Evolutionary conservation across 1,140 invertebrate genomes (phyloP).

Genomic region (Drosophila mojavensis): DNA sequence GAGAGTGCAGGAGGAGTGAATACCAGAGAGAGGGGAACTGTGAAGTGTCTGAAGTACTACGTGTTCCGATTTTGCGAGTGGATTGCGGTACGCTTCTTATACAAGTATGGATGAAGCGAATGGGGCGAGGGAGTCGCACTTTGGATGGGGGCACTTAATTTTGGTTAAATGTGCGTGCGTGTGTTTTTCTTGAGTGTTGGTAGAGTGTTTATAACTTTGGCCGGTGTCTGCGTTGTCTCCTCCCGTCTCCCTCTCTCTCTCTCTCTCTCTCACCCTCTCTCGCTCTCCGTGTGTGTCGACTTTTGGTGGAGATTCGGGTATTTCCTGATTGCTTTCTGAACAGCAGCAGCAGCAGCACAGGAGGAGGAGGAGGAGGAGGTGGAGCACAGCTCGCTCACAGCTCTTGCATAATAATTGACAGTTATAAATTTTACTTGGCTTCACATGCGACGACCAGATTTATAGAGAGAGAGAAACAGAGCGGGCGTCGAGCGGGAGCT

Average conservation of each 20-base stretch:
- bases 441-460: constrained; percentile 28
- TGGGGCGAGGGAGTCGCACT: neutral
- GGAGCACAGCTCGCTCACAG: constrained; percentile 57
- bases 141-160: constrained; percentile 19
- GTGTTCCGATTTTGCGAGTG: constrained; percentile 66
- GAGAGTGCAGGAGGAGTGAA: neutral
- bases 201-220: constrained; percentile 42
- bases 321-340: constrained; percentile 68
- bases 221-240: neutral
- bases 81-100: constrained; percentile 30
- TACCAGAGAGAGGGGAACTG: too few relatives aligned
- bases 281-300: neutral
- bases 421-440: constrained; percentile 79
- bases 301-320: constrained; percentile 53
- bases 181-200: constrained; percentile 22
- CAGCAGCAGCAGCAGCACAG: neutral
- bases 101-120: constrained; percentile 4
- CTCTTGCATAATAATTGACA: constrained; percentile 84
- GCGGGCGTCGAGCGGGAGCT: neutral
- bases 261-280: neutral
- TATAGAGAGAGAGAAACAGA: neutral
- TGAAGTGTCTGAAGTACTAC: constrained; percentile 33
- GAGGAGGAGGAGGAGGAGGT: neutral
- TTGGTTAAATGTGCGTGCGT: constrained; percentile 20
- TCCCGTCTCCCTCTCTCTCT: neutral